These are phyloP conservation scores for Cactoblastis cactorum DNA, from an alignment of 2,888 invertebrate genomes.

Conservation along the genomic window DNA sequence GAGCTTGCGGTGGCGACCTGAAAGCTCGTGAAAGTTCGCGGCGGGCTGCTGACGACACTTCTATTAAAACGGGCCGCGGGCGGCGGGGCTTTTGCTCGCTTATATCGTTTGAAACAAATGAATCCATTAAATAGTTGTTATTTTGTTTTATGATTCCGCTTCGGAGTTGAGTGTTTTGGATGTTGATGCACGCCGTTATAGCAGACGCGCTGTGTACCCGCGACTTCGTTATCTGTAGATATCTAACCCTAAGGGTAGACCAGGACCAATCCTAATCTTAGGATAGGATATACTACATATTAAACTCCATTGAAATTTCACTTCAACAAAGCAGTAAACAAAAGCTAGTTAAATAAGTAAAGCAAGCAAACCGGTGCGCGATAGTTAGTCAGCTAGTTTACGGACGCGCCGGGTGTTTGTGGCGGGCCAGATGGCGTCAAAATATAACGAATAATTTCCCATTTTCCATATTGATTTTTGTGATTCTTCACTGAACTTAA, in stretches of 20 bases:
- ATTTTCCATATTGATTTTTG: constrained; percentile 10
- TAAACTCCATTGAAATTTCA: no score
- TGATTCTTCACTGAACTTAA: not conserved
- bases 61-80: not conserved
- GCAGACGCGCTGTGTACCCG: no score
- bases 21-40: constrained; percentile 5
- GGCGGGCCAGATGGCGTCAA: not conserved
- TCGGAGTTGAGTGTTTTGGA: no score
- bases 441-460: constrained; percentile 1
- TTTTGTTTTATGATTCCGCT: not conserved
- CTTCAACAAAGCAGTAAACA: no score
- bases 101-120: not conserved
- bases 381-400: not conserved
- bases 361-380: not conserved
- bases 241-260: no score
- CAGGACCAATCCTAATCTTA: no score
- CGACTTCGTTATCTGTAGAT: no score
- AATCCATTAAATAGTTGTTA: not conserved
- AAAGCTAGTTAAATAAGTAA: not conserved
- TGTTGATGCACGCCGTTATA: no score
- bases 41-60: constrained; percentile 7
- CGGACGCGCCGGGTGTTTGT: not conserved
- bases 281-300: no score
- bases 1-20: constrained; percentile 3
- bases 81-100: not conserved